phyloP scores from a whole-genome alignment of 2,797 vertebrate species.

The Enteromius argenteus region DNA sequence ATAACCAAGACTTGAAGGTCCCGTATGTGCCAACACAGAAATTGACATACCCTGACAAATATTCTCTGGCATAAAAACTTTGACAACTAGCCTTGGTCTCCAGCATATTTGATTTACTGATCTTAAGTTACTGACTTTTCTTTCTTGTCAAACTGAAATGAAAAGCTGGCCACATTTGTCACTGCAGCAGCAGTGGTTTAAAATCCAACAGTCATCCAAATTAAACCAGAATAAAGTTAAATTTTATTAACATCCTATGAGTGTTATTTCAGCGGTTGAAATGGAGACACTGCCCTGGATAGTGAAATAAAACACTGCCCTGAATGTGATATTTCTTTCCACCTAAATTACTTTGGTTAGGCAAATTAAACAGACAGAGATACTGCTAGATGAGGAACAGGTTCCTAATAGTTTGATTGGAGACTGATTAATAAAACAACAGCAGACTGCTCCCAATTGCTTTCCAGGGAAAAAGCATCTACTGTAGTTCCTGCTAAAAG shows the following conservation, averaged over 20 bases:
- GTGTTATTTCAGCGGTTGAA: background rate
- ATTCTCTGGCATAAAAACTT: background rate
- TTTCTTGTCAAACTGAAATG: background rate
- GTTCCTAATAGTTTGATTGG: conserved; percentile 29
- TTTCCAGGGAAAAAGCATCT: conserved; percentile 41
- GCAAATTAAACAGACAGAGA: conserved; percentile 20
- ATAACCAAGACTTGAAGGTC: background rate
- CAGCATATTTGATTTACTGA: background rate
- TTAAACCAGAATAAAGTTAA: background rate
- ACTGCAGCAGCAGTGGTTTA: background rate
- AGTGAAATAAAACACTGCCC: background rate
- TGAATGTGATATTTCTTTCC: background rate
- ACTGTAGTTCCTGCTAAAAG: conserved; percentile 42
- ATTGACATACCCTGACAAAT: background rate
- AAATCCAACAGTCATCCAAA: background rate
- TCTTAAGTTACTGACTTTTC: background rate
- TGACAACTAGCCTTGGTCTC: background rate
- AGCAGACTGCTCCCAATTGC: background rate
- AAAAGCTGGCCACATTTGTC: background rate
- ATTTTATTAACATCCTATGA: background rate
- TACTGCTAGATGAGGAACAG: conserved; percentile 18
- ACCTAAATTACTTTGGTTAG: conserved; percentile 8
- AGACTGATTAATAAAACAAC: conserved; percentile 11
- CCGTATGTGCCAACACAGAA: background rate
- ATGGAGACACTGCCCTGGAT: background rate